Base-by-base conservation (phyloP, 2,888 invertebrate species). In the Leucoma salicis region DNA sequence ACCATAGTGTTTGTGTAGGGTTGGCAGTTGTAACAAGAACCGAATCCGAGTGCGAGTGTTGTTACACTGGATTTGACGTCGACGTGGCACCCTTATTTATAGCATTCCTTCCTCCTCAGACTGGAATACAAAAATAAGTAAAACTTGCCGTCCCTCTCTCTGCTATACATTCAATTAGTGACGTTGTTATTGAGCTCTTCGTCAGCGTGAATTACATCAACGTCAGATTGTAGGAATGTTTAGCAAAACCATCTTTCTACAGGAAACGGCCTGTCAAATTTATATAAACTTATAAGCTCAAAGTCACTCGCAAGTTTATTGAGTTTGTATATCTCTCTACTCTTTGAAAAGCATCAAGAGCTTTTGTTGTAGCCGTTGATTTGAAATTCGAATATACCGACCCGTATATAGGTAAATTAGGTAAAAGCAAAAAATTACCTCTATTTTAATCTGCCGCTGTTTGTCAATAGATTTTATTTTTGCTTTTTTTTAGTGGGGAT, bases 31-130 rank as follows among this genome's bases (percentile, higher is more conserved):
- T 82, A 85, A 88, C 84, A 85, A 85, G 88, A 88, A 89, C 89
- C 75, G 85, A 85, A 84, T 78, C 78, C 75, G 87, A 83, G 85
- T 87, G 89, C 89, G 89, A 87, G 86, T 89, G 87, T 74, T 82
- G 82, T 86, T 86, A 88, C 89, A 89, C 89, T 89, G 82, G 75
- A 78, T 72, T 79, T 74, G 70, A 73, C 76, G 72, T 74, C 70
- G 70, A 71, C 62, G 57, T 72, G 66, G 71, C 76, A 85, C 87
- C 87, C 84, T 78, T 89, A 89, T 89, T 87, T 89, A 89, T 89
- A 89, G 73, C 78, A 81, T 77, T 78, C 76, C 74, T 61, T 57
- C 61, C 52, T 59, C 51, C 65, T 60, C 59, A 63, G 74, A 74
- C 72, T 73, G 70, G 78, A 80, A 85, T 86, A 86, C 86, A 70